Evolutionary conservation across 2,888 invertebrate species (phyloP).

Genomic region (Idaea biselata): DNA sequence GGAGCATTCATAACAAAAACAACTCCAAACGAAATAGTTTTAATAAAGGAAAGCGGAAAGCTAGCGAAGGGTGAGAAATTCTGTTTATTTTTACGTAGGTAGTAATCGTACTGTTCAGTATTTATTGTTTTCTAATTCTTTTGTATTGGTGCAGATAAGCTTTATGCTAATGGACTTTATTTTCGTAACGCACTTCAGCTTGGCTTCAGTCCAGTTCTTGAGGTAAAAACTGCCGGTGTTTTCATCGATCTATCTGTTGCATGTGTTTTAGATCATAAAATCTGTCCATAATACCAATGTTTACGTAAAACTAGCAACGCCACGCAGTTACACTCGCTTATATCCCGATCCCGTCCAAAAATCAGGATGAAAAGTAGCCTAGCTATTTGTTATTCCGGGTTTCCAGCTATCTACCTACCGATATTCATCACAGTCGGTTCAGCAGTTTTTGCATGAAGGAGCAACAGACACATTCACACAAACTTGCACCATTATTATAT

Average conservation of each 20-base stretch:
- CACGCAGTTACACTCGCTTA: too few species aligned
- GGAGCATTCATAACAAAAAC: slow-evolving; percentile 72
- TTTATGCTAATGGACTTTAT: neutral
- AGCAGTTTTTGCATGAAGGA: too few species aligned
- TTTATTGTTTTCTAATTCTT: neutral
- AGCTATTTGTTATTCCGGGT: too few species aligned
- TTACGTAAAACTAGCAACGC: too few species aligned
- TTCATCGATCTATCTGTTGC: neutral
- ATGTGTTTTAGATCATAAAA: slow-evolving; percentile 3
- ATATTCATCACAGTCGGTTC: too few species aligned
- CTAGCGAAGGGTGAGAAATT: slow-evolving; percentile 59
- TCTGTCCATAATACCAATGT: neutral
- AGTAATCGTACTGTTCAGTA: slow-evolving; percentile 1
- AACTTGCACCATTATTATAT: neutral
- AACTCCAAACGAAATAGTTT: slow-evolving; percentile 67
- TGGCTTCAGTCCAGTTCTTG: slow-evolving; percentile 51
- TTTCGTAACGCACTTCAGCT: slow-evolving; percentile 15
- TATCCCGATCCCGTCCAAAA: too few species aligned
- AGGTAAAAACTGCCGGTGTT: slow-evolving; percentile 44
- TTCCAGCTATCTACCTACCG: too few species aligned
- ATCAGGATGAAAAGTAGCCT: too few species aligned
- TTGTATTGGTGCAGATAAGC: neutral
- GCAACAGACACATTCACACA: neutral
- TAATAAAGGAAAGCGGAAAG: slow-evolving; percentile 64
- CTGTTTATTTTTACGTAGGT: neutral